Base-by-base conservation (phyloP, 2,888 invertebrate genomes). In the Steromphala cineraria region DNA sequence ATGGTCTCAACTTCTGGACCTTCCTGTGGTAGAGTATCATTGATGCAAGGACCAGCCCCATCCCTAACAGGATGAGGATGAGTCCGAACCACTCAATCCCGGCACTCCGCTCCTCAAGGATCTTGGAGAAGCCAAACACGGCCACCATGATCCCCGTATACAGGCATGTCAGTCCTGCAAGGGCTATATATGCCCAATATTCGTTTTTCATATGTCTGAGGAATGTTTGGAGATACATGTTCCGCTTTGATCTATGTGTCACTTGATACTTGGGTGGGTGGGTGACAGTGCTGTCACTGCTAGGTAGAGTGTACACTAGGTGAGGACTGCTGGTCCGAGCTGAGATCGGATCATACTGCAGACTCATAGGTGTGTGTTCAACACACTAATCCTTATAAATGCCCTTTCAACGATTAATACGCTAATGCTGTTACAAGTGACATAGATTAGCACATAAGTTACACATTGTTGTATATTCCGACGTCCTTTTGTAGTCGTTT, bases 111-210 rank as follows among this genome's bases (percentile, higher is more conserved):
- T 8, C 4, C n/a, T 79, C 28, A 24, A 81, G 79, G 28, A 81
- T 80, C 1, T 76, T 75, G 36, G 84, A 83, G 46, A 84, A 77
- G 77, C 84, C 84, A 62, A 82, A 85, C 19, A 85, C 84, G 52
- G 78, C 71, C 15, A 85, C 55, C 19, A 85, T 80, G 28, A 84
- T 81, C 31, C 84, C 84, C 17, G 80, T 75, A 67, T 85, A 79
- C 28, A 85, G 46, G 31, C 74, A 76, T 52, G 84, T 36, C 13
- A 85, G 67, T 21, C 85, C 85, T 0, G 78, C 46, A 13, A 85
- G 80, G 7, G 82, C 85, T 8, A 80, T 67, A 75, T 82, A 85
- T 1, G 84, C 83, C 85, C 85, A 85, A 36, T 81, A 79, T 56
- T 85, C 85, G 0, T 79, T 71, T 31, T 74, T 67, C 13, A 82